phyloP scores from a whole-genome alignment of 2,888 invertebrate genomes.

The Lasiommata megera region DNA sequence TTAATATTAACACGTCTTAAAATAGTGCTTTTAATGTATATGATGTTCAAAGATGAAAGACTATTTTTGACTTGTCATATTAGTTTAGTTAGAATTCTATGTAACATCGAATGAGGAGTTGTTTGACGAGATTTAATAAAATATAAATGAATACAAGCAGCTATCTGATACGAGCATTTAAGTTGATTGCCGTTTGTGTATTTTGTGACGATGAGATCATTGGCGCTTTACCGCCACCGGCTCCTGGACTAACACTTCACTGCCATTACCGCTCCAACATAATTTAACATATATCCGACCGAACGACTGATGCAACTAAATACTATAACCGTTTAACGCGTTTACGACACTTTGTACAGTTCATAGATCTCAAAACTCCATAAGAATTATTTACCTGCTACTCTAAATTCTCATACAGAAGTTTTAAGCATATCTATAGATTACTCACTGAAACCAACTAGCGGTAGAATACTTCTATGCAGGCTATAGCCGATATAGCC shows the following conservation, averaged over 20 bases:
- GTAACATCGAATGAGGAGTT: too few species aligned
- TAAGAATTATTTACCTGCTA: neutral
- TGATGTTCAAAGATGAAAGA: neutral
- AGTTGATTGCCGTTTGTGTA: neutral
- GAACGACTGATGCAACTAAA: neutral
- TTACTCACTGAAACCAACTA: too few species aligned
- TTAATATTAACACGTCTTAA: too few species aligned
- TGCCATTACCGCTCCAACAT: slow-evolving; percentile 10
- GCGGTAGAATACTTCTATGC: too few species aligned
- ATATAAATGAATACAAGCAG: neutral
- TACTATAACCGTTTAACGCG: neutral
- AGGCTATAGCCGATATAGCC: too few species aligned
- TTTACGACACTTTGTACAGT: neutral
- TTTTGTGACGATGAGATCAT: neutral
- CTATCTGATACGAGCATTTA: neutral
- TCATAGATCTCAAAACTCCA: neutral
- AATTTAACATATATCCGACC: neutral
- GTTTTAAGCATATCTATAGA: neutral
- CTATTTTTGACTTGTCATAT: too few species aligned
- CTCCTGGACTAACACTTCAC: neutral
- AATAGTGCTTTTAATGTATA: too few species aligned
- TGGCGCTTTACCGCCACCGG: neutral
- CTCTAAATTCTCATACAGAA: too few species aligned
- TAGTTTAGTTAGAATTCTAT: too few species aligned
- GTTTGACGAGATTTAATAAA: too few species aligned